These are phyloP conservation scores for Mandrillus leucophaeus DNA, from an alignment of 2,113 vertebrate species.

Conservation along the genomic window DNA sequence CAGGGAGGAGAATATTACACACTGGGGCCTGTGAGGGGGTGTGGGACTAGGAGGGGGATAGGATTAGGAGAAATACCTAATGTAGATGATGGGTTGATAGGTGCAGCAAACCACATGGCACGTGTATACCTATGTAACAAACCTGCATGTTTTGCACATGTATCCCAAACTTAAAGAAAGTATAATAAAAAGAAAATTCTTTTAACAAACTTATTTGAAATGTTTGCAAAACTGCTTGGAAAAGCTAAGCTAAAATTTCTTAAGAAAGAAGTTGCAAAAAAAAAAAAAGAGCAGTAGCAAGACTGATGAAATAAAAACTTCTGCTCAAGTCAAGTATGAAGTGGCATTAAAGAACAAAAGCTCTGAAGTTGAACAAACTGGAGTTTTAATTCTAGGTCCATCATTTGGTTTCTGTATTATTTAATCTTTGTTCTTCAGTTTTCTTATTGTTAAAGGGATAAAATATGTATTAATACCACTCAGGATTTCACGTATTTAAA, in stretches of 20 bases:
- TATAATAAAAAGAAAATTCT: neutral
- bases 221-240: constrained; percentile 22
- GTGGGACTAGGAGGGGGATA: too few species aligned
- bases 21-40: too few species aligned
- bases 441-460: neutral
- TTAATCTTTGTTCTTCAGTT: neutral
- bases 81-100: too few species aligned
- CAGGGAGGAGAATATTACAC: too few species aligned
- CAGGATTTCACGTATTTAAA: neutral
- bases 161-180: too few species aligned
- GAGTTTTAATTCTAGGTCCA: neutral
- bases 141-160: too few species aligned
- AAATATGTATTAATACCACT: neutral
- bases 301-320: neutral
- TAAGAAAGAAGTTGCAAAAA: neutral
- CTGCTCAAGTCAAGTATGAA: neutral
- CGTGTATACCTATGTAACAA: too few species aligned
- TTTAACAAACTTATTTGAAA: neutral
- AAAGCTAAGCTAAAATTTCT: neutral
- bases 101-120: too few species aligned
- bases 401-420: neutral
- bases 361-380: neutral
- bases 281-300: neutral
- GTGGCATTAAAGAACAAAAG: neutral
- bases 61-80: too few species aligned